Conservation (phyloP, 2,888 invertebrate genomes). For the Nesidiocoris tenuis region DNA sequence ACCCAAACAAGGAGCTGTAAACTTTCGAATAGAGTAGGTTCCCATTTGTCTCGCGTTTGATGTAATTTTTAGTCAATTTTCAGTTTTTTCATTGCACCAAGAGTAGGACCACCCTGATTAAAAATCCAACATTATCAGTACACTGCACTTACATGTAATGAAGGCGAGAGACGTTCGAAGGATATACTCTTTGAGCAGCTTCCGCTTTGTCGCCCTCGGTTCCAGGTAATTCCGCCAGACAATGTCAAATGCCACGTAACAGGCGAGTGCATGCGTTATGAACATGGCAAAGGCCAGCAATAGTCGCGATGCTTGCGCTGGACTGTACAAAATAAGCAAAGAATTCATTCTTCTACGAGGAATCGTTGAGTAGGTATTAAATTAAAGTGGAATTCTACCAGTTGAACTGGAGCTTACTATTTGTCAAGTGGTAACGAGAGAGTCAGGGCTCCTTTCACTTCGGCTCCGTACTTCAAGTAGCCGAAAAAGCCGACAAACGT, state of each 20-base stretch:
- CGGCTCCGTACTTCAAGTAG: conserved; percentile 78
- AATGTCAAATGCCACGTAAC: conserved; percentile 93
- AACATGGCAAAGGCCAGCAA: conserved; percentile 79
- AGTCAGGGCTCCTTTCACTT: conserved; percentile 77
- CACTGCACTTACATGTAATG: conserved; percentile 78
- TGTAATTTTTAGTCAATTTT: no score
- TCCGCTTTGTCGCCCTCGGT: conserved; percentile 62
- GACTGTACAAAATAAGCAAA: no score
- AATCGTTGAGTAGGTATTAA: neutral
- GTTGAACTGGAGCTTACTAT: conserved; percentile 58
- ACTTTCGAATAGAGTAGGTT: no score
- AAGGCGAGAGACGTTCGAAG: conserved; percentile 76
- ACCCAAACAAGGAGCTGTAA: no score
- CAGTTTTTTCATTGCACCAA: no score
- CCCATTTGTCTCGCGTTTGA: no score
- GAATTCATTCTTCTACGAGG: neutral
- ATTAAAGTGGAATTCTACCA: neutral
- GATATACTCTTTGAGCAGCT: conserved; percentile 71
- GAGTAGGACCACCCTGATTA: no score
- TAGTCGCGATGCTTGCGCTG: conserved; percentile 71
- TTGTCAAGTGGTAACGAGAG: conserved; percentile 73
- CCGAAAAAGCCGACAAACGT: conserved; percentile 88
- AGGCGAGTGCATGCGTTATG: conserved; percentile 88
- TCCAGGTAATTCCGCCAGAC: conserved; percentile 79
- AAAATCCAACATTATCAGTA: no score